Evolutionary conservation across 2,113 vertebrate genomes (phyloP).

Genomic region (Apus apus): DNA sequence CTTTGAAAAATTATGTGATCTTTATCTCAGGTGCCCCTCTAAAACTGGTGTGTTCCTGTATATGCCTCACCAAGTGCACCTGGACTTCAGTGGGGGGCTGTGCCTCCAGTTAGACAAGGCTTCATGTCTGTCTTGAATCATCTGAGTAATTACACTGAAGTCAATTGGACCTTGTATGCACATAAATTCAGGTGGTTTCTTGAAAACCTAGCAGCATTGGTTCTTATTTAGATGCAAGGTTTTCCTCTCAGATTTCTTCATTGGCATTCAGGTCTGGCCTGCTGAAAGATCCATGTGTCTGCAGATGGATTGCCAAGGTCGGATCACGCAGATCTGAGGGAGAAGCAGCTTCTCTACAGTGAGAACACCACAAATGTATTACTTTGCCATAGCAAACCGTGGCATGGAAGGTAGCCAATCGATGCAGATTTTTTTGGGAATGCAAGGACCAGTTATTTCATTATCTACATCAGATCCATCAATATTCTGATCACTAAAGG

Average conservation of each 20-base stretch:
- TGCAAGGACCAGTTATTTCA: conserved; percentile 1
- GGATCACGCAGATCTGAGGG: accelerated
- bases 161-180: neutral
- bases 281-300: neutral
- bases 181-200: neutral
- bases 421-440: conserved; percentile 18
- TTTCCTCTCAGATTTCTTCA: neutral
- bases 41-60: neutral
- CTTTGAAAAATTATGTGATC: conserved; percentile 38
- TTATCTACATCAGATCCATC: conserved; percentile 45
- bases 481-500: conserved; percentile 44
- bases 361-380: neutral
- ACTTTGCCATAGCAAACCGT: conserved; percentile 10
- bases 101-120: neutral
- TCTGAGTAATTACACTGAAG: neutral
- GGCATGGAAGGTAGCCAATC: conserved; percentile 3
- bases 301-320: neutral
- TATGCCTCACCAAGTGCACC: neutral
- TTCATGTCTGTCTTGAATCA: neutral
- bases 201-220: conserved; percentile 20
- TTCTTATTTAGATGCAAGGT: conserved; percentile 33
- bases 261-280: neutral
- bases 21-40: conserved; percentile 43
- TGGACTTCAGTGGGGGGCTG: neutral
- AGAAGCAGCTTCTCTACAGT: neutral